Conservation (phyloP, 2,888 invertebrate species). For the Agrotis clavis region DNA sequence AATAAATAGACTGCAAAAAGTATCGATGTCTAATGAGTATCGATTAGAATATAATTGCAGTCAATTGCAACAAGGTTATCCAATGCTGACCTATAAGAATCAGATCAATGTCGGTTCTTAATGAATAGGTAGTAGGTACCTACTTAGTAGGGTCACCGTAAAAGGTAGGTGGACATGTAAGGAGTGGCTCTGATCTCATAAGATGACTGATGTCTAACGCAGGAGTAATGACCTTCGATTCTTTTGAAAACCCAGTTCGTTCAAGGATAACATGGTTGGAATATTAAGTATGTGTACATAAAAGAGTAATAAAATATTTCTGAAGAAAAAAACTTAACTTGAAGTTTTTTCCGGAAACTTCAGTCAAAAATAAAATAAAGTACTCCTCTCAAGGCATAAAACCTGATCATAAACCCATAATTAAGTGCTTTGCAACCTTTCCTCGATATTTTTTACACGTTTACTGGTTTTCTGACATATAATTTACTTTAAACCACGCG, state of each 20-base stretch:
- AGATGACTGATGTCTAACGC: slow-evolving; percentile 61
- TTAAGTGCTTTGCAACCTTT: slow-evolving; percentile 18
- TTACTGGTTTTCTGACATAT: slow-evolving; percentile 35
- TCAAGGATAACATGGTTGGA: slow-evolving; percentile 57
- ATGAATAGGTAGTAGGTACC: slow-evolving; percentile 41
- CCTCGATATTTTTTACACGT: slow-evolving; percentile 14
- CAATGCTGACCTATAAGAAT: slow-evolving; percentile 47
- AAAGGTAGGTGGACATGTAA: slow-evolving; percentile 45
- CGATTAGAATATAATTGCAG: slow-evolving; percentile 49
- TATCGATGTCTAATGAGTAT: slow-evolving; percentile 31
- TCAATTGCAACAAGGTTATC: slow-evolving; percentile 61
- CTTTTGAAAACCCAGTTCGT: slow-evolving; percentile 43
- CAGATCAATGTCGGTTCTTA: slow-evolving; percentile 58
- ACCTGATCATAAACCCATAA: slow-evolving; percentile 26
- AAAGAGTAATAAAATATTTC: slow-evolving; percentile 4
- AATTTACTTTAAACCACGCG: slow-evolving; percentile 35
- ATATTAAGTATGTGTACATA: slow-evolving; percentile 28
- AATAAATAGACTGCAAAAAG: slow-evolving; percentile 6
- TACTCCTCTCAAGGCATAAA: slow-evolving; percentile 6
- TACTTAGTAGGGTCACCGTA: slow-evolving; percentile 48
- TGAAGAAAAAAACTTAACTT: background rate
- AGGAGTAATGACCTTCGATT: slow-evolving; percentile 62
- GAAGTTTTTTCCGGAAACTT: background rate
- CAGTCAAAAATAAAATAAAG: slow-evolving; percentile 3
- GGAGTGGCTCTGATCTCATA: slow-evolving; percentile 69